Evolutionary conservation across 2,888 invertebrate species (phyloP).

Genomic region (Hartigia nigra): DNA sequence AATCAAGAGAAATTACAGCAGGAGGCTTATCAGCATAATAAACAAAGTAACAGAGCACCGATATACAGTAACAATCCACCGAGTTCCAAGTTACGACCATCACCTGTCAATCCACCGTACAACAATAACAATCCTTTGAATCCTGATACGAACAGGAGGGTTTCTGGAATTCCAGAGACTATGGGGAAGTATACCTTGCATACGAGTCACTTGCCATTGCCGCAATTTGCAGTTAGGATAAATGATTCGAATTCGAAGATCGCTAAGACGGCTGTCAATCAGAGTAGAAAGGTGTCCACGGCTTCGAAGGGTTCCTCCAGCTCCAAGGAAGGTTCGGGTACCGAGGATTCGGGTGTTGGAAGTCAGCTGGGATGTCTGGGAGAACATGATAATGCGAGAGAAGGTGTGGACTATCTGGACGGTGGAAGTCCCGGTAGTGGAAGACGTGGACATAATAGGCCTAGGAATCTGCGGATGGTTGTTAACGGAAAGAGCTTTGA

Average conservation of each 20-base stretch:
- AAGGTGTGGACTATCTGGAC: constrained; percentile 59
- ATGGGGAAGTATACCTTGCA: constrained; percentile 74
- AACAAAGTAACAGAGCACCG: constrained; percentile 51
- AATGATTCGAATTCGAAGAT: constrained; percentile 74
- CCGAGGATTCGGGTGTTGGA: constrained; percentile 76
- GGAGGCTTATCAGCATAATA: constrained; percentile 44
- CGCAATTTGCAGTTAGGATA: constrained; percentile 76
- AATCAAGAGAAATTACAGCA: constrained; percentile 66
- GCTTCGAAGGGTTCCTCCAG: constrained; percentile 69
- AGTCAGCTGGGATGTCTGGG: constrained; percentile 56
- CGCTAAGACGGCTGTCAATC: constrained; percentile 80
- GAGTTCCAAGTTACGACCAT: constrained; percentile 64
- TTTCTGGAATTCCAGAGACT: constrained; percentile 54
- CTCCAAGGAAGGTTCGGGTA: constrained; percentile 72
- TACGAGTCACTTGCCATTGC: constrained; percentile 79
- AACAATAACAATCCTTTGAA: constrained; percentile 34
- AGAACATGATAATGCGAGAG: constrained; percentile 51
- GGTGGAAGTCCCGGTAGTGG: constrained; percentile 55
- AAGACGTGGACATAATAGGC: constrained; percentile 65
- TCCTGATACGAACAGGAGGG: constrained; percentile 31
- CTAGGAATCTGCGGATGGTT: constrained; percentile 80
- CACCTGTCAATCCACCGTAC: constrained; percentile 63
- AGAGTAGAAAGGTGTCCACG: constrained; percentile 72
- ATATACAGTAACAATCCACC: constrained; percentile 56
- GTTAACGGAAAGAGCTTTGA: constrained; percentile 81